Evolutionary conservation across 1,140 invertebrate genomes (phyloP).

Genomic region (Drosophila pseudoananassae): DNA sequence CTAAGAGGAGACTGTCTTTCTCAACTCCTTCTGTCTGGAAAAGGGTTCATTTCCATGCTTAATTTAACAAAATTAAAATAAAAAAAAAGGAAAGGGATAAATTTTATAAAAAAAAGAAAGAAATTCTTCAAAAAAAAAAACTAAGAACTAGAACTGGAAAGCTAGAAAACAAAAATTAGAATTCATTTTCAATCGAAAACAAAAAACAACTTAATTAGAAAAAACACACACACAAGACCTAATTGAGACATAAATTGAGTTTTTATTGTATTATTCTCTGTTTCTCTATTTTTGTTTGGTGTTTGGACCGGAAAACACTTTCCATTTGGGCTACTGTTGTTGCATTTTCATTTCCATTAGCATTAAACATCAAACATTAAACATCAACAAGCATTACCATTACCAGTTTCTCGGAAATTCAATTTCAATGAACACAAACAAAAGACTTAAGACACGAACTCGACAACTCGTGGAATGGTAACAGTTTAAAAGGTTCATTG

Average conservation of each 20-base stretch:
- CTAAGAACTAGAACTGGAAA: too few species aligned
- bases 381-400: not conserved
- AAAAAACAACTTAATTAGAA: conserved; percentile 28
- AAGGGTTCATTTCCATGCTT: conserved; percentile 33
- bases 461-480: conserved; percentile 29
- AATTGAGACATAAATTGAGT: not conserved
- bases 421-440: conserved; percentile 29
- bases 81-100: not conserved
- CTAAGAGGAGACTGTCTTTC: not conserved
- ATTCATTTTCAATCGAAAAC: conserved; percentile 3
- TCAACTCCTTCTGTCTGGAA: conserved; percentile 13
- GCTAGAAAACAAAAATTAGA: too few species aligned
- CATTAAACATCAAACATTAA: not conserved
- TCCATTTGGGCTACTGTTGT: conserved; percentile 45
- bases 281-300: too few species aligned
- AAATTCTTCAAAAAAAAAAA: too few species aligned
- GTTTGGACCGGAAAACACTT: conserved; percentile 35
- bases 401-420: conserved; percentile 33
- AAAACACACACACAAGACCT: not conserved
- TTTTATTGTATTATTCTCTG: not conserved
- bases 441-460: conserved; percentile 50
- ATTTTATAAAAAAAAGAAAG: too few species aligned
- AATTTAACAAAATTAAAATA: conserved; percentile 49
- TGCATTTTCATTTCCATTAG: conserved; percentile 3
- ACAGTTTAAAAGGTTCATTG: conserved; percentile 54